Evolutionary conservation across 2,888 invertebrate genomes (phyloP).

Genomic region (Diloba caeruleocephala): DNA sequence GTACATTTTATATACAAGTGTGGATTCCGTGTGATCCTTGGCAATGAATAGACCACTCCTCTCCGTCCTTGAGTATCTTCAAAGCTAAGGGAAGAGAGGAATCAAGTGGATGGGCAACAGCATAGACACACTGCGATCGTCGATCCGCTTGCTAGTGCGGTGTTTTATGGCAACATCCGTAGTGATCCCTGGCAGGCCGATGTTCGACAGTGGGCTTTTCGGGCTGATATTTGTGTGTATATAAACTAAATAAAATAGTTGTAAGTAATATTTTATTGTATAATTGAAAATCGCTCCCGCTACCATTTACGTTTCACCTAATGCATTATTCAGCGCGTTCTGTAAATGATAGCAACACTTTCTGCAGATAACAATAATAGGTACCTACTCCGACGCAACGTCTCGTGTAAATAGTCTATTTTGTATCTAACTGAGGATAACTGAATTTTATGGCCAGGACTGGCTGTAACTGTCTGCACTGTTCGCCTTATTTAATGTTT

Average conservation of each 20-base stretch:
- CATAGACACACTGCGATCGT: not conserved
- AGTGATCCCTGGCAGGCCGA: too few species aligned
- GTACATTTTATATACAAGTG: too few species aligned
- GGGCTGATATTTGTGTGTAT: too few species aligned
- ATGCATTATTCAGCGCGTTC: slow-evolving; percentile 26
- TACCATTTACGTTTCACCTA: slow-evolving; percentile 19
- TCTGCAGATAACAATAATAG: slow-evolving; percentile 50
- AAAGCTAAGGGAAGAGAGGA: too few species aligned
- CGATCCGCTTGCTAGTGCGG: not conserved
- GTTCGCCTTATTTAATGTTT: slow-evolving; percentile 28
- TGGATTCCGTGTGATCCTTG: too few species aligned
- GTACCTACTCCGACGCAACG: slow-evolving; percentile 39
- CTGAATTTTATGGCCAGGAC: slow-evolving; percentile 44
- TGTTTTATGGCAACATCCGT: too few species aligned
- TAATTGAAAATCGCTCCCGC: slow-evolving; percentile 31
- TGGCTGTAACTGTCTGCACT: slow-evolving; percentile 29
- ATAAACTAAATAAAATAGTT: too few species aligned
- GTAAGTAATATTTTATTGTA: too few species aligned
- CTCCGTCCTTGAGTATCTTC: too few species aligned
- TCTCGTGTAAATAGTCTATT: slow-evolving; percentile 46
- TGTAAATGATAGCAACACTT: slow-evolving; percentile 50
- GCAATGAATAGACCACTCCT: too few species aligned
- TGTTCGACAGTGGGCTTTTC: too few species aligned
- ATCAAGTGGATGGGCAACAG: too few species aligned
- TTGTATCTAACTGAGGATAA: slow-evolving; percentile 39